Percentiles rank a stretch among this genome's conserved stretches.
These are phyloP conservation scores for Ecliptopera silaceata DNA, from an alignment of 2,888 invertebrate genomes.

Conservation along the genomic window DNA sequence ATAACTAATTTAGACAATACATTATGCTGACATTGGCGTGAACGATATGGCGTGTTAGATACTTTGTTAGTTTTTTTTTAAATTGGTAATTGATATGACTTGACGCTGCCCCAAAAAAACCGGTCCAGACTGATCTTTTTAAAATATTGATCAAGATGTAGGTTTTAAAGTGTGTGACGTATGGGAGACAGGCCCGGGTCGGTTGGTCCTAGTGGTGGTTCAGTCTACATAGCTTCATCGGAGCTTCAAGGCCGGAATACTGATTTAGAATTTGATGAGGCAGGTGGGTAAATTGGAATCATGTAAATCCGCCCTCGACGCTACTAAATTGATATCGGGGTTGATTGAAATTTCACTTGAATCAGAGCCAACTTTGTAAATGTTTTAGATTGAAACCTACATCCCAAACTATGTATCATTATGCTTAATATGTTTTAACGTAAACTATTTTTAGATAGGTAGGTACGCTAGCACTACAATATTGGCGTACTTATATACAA, in stretches of 20 bases:
- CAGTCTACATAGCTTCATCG: constrained; percentile 31
- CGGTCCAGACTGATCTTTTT: too few species aligned
- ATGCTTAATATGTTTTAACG: too few species aligned
- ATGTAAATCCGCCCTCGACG: constrained; percentile 24
- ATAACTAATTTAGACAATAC: too few species aligned
- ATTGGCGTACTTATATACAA: too few species aligned
- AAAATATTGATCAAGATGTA: not conserved
- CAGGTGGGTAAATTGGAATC: constrained; percentile 33
- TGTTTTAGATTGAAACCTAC: not conserved
- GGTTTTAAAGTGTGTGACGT: not conserved
- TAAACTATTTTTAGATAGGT: too few species aligned
- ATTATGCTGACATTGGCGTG: too few species aligned
- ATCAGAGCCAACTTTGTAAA: constrained; percentile 2
- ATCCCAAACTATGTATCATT: too few species aligned
- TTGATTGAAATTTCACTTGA: constrained; percentile 25
- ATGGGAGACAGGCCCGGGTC: constrained; percentile 7
- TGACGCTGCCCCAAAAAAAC: too few species aligned
- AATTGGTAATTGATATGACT: too few species aligned
- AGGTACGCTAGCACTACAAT: too few species aligned
- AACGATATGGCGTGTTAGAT: too few species aligned
- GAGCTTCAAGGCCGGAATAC: constrained; percentile 27
- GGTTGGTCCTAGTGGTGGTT: constrained; percentile 23
- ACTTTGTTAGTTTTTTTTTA: too few species aligned
- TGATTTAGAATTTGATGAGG: constrained; percentile 31
- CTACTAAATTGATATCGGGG: constrained; percentile 24